These are phyloP conservation scores for Heliconius hewitsoni DNA, from an alignment of 1,140 invertebrate species.

Conservation along the genomic window DNA sequence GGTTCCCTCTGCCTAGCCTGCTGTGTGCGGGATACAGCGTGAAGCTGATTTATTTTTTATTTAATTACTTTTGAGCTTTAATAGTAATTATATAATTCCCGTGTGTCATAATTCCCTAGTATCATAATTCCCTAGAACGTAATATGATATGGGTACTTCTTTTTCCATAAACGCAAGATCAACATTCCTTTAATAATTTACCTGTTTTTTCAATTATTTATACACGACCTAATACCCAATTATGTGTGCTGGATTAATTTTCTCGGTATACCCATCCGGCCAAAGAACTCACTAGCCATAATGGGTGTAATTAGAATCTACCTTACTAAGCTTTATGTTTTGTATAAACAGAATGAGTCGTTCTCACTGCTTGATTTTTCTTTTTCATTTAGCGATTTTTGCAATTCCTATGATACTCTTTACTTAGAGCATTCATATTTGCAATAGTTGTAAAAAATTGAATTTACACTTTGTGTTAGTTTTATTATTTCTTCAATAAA, in stretches of 20 bases:
- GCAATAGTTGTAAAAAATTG: not conserved
- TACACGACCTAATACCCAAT: conserved; percentile 5
- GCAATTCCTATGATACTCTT: conserved; percentile 18
- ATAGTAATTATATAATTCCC: no score
- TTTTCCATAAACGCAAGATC: not conserved
- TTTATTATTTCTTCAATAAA: not conserved
- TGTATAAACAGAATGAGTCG: conserved; percentile 47
- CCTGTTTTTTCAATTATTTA: not conserved
- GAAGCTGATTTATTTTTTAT: no score
- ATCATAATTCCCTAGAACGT: not conserved
- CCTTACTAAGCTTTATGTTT: conserved; percentile 46
- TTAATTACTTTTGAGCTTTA: no score
- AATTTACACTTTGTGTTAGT: not conserved
- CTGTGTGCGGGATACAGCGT: no score
- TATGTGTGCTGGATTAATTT: not conserved
- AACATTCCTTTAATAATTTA: not conserved
- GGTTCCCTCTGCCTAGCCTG: no score
- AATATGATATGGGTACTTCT: not conserved
- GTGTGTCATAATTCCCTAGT: not conserved
- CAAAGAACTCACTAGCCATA: conserved; percentile 36
- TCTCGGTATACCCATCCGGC: not conserved
- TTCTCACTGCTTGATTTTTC: conserved; percentile 46
- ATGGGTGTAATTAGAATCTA: conserved; percentile 60
- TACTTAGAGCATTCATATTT: conserved; percentile 23
- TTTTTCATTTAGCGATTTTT: conserved; percentile 52